A percentile compares a stretch with the other conserved stretches of the same genome.
phyloP scores from a whole-genome alignment of 1,140 invertebrate species.

The Panagrolaimus sp. region DNA sequence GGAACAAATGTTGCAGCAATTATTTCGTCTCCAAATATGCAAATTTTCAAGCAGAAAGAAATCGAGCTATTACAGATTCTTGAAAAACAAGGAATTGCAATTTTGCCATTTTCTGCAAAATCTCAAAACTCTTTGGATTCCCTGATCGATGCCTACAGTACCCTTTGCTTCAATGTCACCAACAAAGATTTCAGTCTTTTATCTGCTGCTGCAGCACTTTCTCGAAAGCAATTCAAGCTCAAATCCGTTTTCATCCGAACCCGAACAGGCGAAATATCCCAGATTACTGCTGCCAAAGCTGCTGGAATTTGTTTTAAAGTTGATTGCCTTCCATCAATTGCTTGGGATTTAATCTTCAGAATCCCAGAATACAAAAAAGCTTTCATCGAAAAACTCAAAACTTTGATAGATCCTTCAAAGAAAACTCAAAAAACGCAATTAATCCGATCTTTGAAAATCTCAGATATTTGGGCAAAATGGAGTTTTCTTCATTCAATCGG shows the following conservation, averaged over 20 bases:
- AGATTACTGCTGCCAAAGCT: neutral
- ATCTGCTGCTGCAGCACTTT: neutral
- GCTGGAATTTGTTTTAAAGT: neutral
- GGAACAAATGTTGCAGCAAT: constrained; percentile 52
- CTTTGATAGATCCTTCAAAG: no score
- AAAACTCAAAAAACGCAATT: no score
- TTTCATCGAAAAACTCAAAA: neutral
- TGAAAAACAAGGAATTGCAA: constrained; percentile 2
- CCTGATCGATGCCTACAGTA: constrained; percentile 17
- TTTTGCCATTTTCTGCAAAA: constrained; percentile 38
- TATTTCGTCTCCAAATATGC: neutral
- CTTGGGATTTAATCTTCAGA: neutral
- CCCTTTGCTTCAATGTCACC: neutral
- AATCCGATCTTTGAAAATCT: neutral
- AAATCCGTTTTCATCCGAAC: constrained; percentile 9
- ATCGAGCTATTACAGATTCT: neutral
- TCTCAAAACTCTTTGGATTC: constrained; percentile 28
- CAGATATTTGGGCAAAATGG: constrained; percentile 4
- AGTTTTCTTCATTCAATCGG: neutral
- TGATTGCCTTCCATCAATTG: neutral
- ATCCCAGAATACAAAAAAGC: neutral
- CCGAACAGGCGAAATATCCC: neutral
- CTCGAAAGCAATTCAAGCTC: neutral
- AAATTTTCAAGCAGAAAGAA: constrained; percentile 17
- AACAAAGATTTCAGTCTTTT: neutral